phyloP scores from a whole-genome alignment of 2,113 vertebrate genomes.

The Archilochus colubris region DNA sequence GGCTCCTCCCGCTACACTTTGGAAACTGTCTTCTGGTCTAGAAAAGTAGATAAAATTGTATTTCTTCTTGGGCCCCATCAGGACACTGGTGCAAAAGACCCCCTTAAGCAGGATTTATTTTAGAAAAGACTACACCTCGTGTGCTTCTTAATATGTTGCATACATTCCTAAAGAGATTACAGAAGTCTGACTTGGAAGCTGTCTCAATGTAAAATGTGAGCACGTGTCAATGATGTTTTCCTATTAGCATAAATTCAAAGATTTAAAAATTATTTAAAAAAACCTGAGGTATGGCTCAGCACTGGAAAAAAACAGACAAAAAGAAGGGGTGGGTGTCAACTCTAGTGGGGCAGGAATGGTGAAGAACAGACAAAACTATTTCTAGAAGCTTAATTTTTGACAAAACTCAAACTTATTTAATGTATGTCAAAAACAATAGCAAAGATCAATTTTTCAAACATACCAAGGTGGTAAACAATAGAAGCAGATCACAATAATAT shows the following conservation, averaged over 20 bases:
- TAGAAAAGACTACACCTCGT: neutral
- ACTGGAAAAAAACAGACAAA: neutral
- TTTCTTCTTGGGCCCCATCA: neutral
- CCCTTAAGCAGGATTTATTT: neutral
- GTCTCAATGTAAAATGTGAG: neutral
- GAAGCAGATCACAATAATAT: neutral
- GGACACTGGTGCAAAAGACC: fast-evolving
- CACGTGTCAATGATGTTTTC: neutral
- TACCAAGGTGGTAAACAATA: neutral
- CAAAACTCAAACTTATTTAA: neutral
- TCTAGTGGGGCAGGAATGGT: fast-evolving
- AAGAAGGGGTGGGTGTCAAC: fast-evolving
- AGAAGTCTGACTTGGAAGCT: neutral
- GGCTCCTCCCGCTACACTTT: too few species aligned
- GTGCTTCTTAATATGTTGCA: neutral
- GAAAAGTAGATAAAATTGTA: neutral
- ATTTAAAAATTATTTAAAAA: neutral
- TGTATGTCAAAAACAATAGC: neutral
- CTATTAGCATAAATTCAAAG: neutral
- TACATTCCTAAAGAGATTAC: neutral
- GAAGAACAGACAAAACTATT: neutral
- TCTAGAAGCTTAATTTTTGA: neutral
- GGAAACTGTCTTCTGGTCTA: neutral
- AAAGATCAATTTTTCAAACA: neutral
- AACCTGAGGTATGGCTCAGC: neutral